A percentile compares a stretch with the other conserved stretches of the same genome.
Evolutionary conservation across 2,888 invertebrate species (phyloP).

Genomic region (Odontocerum albicorne): DNA sequence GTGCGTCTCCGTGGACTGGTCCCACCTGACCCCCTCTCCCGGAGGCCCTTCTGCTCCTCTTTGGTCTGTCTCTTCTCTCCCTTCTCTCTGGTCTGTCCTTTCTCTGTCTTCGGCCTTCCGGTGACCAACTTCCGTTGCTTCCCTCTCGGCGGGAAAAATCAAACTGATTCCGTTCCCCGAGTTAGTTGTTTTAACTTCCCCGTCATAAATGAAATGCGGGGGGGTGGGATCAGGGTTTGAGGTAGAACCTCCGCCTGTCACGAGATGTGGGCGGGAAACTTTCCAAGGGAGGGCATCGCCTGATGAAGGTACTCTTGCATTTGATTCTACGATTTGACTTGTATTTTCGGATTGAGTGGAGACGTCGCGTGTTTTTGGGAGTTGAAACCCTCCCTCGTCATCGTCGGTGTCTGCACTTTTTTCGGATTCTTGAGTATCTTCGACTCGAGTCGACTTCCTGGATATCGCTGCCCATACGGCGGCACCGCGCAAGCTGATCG

Average conservation of each 20-base stretch:
- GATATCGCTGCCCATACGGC: conserved; percentile 39
- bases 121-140: conserved; percentile 20
- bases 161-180: conserved; percentile 30
- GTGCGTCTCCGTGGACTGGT: conserved; percentile 4
- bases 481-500: conserved; percentile 44
- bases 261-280: conserved; percentile 18
- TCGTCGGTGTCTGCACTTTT: conserved; percentile 10
- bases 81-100: too few species aligned
- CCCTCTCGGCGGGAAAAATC: conserved; percentile 32
- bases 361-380: conserved; percentile 15
- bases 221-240: conserved; percentile 12
- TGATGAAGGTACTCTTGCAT: background rate
- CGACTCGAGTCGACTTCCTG: conserved; percentile 42
- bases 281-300: background rate
- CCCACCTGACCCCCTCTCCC: conserved; percentile 4
- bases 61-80: conserved; percentile 4
- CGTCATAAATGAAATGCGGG: conserved; percentile 15
- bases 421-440: conserved; percentile 28
- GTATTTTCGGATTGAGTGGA: conserved; percentile 5
- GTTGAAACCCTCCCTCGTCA: conserved; percentile 14
- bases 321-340: too few species aligned
- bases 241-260: conserved; percentile 4
- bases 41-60: background rate
- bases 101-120: conserved; percentile 2
- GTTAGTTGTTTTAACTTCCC: conserved; percentile 14